These are phyloP conservation scores for Apocrypta bakeri DNA, from an alignment of 1,140 invertebrate genomes.

Conservation along the genomic window DNA sequence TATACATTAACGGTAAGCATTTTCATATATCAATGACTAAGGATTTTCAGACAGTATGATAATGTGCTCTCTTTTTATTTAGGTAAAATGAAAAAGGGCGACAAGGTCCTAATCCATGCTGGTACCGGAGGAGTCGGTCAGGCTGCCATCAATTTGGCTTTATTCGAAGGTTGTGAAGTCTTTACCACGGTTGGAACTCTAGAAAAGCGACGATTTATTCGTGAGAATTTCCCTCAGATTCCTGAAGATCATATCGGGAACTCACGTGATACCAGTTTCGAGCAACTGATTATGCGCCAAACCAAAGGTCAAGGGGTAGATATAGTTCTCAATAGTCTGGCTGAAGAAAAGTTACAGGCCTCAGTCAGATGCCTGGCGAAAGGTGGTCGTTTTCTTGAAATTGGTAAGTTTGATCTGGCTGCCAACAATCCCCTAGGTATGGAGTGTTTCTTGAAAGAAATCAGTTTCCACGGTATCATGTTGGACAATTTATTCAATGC, in stretches of 20 bases:
- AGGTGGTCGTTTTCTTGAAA: conserved; percentile 84
- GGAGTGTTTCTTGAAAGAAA: conserved; percentile 87
- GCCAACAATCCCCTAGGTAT: conserved; percentile 81
- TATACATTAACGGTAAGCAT: conserved; percentile 74
- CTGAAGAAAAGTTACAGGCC: conserved; percentile 85
- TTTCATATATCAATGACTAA: not conserved
- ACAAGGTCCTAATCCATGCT: conserved; percentile 84
- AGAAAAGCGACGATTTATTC: conserved; percentile 83
- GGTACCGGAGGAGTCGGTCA: conserved; percentile 86
- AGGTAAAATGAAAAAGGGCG: conserved; percentile 76
- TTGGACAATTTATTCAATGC: conserved; percentile 79
- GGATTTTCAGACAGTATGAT: not conserved
- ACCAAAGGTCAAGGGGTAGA: conserved; percentile 83
- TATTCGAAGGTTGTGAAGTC: conserved; percentile 79
- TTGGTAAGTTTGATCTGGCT: conserved; percentile 84
- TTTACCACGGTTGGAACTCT: conserved; percentile 82
- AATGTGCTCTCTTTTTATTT: not conserved
- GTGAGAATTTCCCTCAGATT: conserved; percentile 79
- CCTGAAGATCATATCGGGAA: conserved; percentile 82
- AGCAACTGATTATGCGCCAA: conserved; percentile 78
- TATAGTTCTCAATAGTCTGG: conserved; percentile 85
- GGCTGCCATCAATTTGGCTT: conserved; percentile 84
- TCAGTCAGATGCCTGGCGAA: conserved; percentile 85
- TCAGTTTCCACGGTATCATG: conserved; percentile 85
- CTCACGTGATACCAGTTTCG: conserved; percentile 83